Evolutionary conservation across 2,797 vertebrate genomes (phyloP).

Genomic region (Lagodon rhomboides): DNA sequence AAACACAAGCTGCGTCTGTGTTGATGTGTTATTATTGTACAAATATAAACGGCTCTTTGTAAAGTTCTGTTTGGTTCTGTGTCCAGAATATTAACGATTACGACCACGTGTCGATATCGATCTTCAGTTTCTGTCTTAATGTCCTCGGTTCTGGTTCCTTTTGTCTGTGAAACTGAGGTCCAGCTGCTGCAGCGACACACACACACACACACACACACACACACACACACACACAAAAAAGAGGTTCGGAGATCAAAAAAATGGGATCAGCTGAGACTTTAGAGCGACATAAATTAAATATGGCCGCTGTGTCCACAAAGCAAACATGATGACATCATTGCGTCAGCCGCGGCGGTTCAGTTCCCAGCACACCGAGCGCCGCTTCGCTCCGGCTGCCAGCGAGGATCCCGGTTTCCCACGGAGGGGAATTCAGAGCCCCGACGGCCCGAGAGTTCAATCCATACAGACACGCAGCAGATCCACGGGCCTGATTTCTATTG

Average conservation of each 20-base stretch:
- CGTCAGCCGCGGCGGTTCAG: constrained; percentile 53
- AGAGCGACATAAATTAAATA: constrained; percentile 72
- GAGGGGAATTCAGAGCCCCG: constrained; percentile 45
- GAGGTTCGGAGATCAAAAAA: constrained; percentile 55
- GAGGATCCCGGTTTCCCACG: constrained; percentile 60
- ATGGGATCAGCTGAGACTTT: constrained; percentile 59
- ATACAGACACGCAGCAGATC: constrained; percentile 55
- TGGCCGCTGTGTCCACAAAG: constrained; percentile 66
- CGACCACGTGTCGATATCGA: background rate
- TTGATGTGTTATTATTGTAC: no score
- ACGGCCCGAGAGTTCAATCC: constrained; percentile 39
- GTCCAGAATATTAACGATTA: background rate
- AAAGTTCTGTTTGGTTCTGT: no score
- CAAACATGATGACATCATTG: constrained; percentile 66
- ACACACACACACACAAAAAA: no score
- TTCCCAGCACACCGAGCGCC: constrained; percentile 45
- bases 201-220: no score
- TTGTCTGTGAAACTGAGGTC: constrained; percentile 5
- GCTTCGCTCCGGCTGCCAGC: constrained; percentile 37
- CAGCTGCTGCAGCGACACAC: no score
- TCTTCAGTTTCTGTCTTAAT: background rate
- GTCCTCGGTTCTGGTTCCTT: background rate
- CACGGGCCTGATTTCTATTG: constrained; percentile 62
- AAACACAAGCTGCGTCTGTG: no score
- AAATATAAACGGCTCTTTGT: no score